Evolutionary conservation across 1,140 invertebrate genomes (phyloP).

Genomic region (Calosoma granatense): DNA sequence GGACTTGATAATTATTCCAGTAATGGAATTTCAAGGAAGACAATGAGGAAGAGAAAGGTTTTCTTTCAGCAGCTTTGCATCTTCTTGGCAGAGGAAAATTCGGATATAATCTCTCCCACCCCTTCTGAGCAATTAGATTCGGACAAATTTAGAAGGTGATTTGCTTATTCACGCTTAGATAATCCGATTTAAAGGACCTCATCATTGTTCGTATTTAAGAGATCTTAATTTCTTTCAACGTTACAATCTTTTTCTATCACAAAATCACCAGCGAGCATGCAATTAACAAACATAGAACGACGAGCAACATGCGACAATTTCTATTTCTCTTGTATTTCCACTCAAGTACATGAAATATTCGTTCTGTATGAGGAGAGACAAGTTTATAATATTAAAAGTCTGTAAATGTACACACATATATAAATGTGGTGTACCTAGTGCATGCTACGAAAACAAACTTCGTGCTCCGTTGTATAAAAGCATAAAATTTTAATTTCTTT

Average conservation of each 20-base stretch:
- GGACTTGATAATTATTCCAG: neutral
- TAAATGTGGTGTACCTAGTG: neutral
- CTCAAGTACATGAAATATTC: no score
- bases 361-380: no score
- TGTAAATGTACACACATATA: no score
- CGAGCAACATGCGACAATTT: no score
- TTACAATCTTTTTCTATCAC: neutral
- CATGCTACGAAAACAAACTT: neutral
- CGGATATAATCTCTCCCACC: slow-evolving; percentile 1
- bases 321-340: no score
- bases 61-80: neutral
- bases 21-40: neutral
- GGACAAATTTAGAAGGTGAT: slow-evolving; percentile 1
- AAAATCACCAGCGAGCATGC: no score
- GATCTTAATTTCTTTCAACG: neutral
- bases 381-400: no score
- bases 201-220: neutral
- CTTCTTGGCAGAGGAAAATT: neutral
- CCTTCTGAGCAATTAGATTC: slow-evolving; percentile 1
- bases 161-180: slow-evolving; percentile 2
- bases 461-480: neutral
- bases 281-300: no score
- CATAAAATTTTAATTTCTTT: neutral
- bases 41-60: neutral
- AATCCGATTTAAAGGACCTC: slow-evolving; percentile 1